phyloP scores from a whole-genome alignment of 2,888 invertebrate genomes.

The Tetanocera ferruginea region DNA sequence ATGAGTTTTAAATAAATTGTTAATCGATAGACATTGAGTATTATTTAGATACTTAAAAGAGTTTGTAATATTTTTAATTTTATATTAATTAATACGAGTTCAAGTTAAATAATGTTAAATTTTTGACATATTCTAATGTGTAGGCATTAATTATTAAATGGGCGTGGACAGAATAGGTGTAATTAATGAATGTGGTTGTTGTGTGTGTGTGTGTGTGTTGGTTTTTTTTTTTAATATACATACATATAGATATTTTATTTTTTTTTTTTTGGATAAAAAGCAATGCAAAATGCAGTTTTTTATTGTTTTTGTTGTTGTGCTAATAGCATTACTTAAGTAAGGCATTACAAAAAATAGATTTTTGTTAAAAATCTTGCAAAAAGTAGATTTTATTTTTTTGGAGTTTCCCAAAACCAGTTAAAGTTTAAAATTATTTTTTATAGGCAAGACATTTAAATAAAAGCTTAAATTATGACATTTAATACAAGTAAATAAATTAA shows the following conservation, averaged over 20 bases:
- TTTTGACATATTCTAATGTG: neutral
- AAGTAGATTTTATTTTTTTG: neutral
- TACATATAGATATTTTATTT: conserved; percentile 48
- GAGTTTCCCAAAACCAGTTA: conserved; percentile 16
- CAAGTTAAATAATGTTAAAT: neutral
- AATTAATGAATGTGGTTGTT: conserved; percentile 36
- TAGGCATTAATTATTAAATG: neutral
- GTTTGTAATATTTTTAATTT: neutral
- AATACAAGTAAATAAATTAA: neutral
- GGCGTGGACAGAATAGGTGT: neutral
- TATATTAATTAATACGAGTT: neutral
- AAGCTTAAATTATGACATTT: neutral
- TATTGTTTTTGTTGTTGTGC: conserved; percentile 16
- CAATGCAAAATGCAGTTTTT: conserved; percentile 32
- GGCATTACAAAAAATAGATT: conserved; percentile 6
- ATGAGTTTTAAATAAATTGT: neutral
- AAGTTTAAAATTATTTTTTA: neutral
- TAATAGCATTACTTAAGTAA: conserved; percentile 30
- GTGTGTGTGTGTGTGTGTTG: neutral
- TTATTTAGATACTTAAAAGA: conserved; percentile 1
- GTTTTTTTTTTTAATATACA: neutral
- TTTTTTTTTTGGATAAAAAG: conserved; percentile 31
- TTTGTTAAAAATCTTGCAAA: neutral
- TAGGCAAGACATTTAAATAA: neutral
- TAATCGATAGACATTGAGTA: conserved; percentile 17